A percentile compares a stretch with the other conserved stretches of the same genome.
Conservation (phyloP, 2,113 vertebrate species). For the Gallinago jamesoni region DNA sequence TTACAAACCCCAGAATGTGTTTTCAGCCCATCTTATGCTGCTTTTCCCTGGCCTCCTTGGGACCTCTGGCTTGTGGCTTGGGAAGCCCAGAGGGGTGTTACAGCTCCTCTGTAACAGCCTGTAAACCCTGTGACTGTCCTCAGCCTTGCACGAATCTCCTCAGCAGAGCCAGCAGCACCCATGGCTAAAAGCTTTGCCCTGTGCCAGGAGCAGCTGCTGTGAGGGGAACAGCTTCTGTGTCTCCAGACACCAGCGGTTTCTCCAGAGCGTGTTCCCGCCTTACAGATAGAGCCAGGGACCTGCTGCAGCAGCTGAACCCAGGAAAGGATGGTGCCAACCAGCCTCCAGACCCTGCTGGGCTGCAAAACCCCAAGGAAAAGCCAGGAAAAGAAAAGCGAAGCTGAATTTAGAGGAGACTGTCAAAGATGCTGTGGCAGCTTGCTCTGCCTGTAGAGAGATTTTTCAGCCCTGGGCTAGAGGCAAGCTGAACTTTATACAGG, state of each 20-base stretch:
- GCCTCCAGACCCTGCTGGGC: not conserved
- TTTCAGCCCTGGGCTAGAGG: not conserved
- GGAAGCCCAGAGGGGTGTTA: not conserved
- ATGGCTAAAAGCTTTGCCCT: not conserved
- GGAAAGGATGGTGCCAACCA: not conserved
- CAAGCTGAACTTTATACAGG: not conserved
- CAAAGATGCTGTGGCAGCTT: not conserved
- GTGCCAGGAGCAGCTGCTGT: not conserved
- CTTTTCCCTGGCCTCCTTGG: not conserved
- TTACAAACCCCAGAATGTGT: not conserved
- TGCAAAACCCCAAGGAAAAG: not conserved
- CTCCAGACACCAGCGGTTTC: not conserved
- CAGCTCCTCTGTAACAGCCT: not conserved
- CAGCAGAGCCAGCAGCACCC: not conserved
- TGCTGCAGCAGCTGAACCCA: not conserved
- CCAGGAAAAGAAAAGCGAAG: not conserved
- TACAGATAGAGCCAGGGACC: not conserved
- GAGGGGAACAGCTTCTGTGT: not conserved
- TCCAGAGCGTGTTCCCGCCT: not conserved
- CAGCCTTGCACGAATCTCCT: not conserved
- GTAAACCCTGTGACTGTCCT: not conserved
- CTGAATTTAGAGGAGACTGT: not conserved
- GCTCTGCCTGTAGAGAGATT: not conserved
- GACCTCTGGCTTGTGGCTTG: not conserved
- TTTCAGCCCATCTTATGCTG: not conserved